These are phyloP conservation scores for Drosophila phalerata DNA, from an alignment of 2,888 invertebrate genomes.

Conservation along the genomic window DNA sequence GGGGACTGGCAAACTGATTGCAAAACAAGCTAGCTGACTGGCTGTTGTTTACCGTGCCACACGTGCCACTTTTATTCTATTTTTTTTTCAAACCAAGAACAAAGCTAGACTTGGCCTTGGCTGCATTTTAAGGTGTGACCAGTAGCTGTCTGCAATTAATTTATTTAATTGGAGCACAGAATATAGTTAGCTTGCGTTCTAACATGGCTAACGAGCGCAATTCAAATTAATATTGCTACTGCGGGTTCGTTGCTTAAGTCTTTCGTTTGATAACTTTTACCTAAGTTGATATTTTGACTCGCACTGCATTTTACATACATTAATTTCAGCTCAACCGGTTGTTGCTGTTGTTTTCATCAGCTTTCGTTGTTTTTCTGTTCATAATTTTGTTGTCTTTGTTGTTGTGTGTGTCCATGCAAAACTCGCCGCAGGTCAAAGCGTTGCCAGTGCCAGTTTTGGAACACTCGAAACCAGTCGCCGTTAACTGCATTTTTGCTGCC, in stretches of 20 bases:
- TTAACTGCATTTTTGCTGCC: slow-evolving; percentile 65
- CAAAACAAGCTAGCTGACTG: slow-evolving; percentile 11
- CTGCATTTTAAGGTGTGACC: slow-evolving; percentile 63
- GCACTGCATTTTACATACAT: slow-evolving; percentile 14
- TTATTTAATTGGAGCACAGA: slow-evolving; percentile 63
- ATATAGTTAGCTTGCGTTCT: not conserved
- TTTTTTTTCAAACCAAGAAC: slow-evolving; percentile 32
- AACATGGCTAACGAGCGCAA: slow-evolving; percentile 8
- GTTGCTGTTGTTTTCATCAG: slow-evolving; percentile 32
- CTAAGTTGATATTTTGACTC: slow-evolving; percentile 12
- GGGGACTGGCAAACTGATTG: slow-evolving; percentile 20
- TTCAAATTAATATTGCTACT: not conserved
- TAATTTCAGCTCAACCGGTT: slow-evolving; percentile 69
- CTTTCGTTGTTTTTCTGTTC: slow-evolving; percentile 17
- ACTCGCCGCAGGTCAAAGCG: slow-evolving; percentile 69
- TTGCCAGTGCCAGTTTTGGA: slow-evolving; percentile 47
- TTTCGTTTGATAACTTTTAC: slow-evolving; percentile 52
- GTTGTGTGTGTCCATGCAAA: slow-evolving; percentile 43
- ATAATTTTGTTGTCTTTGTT: not conserved
- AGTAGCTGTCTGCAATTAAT: slow-evolving; percentile 59
- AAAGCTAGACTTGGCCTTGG: slow-evolving; percentile 47
- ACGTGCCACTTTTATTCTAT: slow-evolving; percentile 62
- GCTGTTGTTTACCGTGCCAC: slow-evolving; percentile 44
- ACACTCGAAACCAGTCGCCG: slow-evolving; percentile 68
- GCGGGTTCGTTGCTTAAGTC: slow-evolving; percentile 49